These are phyloP conservation scores for Pangasius krempfi DNA, from an alignment of 2,797 vertebrate genomes.

Conservation along the genomic window DNA sequence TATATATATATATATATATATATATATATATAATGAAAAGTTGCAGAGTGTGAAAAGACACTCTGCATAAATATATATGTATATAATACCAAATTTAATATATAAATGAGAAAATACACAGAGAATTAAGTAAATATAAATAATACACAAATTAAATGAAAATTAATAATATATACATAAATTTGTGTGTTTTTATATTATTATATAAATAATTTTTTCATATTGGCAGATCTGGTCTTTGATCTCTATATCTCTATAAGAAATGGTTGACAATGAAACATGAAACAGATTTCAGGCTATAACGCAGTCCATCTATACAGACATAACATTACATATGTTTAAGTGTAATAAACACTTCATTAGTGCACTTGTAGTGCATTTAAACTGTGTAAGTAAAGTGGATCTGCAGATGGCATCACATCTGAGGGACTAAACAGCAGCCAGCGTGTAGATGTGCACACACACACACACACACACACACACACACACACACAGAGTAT, in stretches of 20 bases:
- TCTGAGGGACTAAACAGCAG: not conserved
- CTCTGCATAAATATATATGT: too few species aligned
- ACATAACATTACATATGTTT: not conserved
- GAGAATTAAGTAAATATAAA: not conserved
- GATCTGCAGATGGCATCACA: not conserved
- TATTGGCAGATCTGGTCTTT: not conserved
- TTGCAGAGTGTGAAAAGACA: too few species aligned
- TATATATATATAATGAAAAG: too few species aligned
- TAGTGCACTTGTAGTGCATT: not conserved
- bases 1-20: too few species aligned
- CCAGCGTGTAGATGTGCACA: not conserved
- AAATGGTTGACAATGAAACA: not conserved
- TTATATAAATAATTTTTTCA: too few species aligned
- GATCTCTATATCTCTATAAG: not conserved
- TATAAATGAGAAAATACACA: not conserved
- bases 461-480: constrained; percentile 2
- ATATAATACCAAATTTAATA: not conserved
- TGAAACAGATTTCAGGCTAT: not conserved
- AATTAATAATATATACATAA: not conserved
- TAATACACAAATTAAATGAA: not conserved
- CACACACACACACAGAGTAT: not conserved
- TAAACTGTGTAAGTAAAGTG: not conserved
- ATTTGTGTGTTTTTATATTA: not conserved
- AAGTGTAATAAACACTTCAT: constrained; percentile 1
- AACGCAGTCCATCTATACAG: not conserved